Conservation (phyloP, 1,140 invertebrate genomes). For the Eurosta solidaginis region DNA sequence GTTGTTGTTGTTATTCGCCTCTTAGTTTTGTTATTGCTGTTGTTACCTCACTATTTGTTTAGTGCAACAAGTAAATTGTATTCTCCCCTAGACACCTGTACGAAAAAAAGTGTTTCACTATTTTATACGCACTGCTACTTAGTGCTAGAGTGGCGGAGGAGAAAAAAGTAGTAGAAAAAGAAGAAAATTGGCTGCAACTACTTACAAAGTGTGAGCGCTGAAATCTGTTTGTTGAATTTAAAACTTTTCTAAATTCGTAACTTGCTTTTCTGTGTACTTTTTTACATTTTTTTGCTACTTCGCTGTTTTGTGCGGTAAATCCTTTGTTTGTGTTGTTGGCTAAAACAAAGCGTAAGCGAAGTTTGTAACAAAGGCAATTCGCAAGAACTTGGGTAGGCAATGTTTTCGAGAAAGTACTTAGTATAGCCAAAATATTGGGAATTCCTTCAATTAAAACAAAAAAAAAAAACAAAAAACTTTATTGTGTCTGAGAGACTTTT, state of each 20-base stretch:
- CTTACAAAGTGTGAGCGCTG: background rate
- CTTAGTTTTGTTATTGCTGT: background rate
- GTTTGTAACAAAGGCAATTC: background rate
- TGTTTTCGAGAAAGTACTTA: background rate
- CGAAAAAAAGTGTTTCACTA: background rate
- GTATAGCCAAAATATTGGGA: background rate
- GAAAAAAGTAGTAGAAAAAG: background rate
- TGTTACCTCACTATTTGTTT: background rate
- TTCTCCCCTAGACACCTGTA: background rate
- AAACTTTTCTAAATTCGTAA: background rate
- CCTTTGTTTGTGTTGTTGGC: background rate
- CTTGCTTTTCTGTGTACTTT: too few species aligned
- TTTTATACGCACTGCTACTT: background rate
- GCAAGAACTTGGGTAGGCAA: background rate
- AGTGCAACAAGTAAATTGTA: slow-evolving; percentile 7
- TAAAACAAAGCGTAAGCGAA: background rate
- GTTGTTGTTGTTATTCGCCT: background rate
- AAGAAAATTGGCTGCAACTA: too few species aligned
- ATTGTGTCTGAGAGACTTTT: too few species aligned
- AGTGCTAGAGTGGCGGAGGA: background rate
- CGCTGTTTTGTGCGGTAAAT: background rate
- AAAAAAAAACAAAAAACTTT: too few species aligned
- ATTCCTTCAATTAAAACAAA: too few species aligned
- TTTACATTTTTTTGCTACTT: background rate
- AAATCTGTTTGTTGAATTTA: slow-evolving; percentile 4